Conservation (phyloP, 2,113 vertebrate species). For the Pedetes capensis region DNA sequence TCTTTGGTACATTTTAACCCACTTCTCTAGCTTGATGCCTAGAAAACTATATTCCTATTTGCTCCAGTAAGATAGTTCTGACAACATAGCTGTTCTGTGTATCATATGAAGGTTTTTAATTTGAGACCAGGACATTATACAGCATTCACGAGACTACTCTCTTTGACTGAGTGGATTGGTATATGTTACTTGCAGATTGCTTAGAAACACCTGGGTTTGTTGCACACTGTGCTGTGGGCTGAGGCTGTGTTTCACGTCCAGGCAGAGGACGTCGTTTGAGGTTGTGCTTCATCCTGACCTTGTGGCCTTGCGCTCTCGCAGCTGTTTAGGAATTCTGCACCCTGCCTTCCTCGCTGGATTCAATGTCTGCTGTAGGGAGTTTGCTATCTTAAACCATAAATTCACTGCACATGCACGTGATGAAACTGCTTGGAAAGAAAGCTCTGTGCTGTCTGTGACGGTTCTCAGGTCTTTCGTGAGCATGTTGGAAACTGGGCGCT, state of each 20-base stretch:
- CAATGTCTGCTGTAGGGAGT: background rate
- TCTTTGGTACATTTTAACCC: background rate
- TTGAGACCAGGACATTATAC: background rate
- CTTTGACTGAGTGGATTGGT: background rate
- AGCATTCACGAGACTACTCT: background rate
- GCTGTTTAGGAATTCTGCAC: background rate
- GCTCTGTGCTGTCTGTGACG: background rate
- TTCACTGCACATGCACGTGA: background rate
- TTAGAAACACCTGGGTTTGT: background rate
- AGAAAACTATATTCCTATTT: background rate
- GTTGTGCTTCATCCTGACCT: background rate
- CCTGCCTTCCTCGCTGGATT: background rate
- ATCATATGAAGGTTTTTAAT: background rate
- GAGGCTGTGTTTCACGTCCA: background rate
- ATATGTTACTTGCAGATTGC: background rate
- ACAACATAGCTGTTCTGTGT: background rate
- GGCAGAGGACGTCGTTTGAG: background rate
- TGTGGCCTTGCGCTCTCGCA: background rate
- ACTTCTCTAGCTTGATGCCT: background rate
- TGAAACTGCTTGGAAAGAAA: background rate
- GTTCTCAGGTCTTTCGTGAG: background rate
- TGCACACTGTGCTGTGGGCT: background rate
- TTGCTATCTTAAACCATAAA: slow-evolving; percentile 30
- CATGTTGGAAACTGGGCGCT: background rate
- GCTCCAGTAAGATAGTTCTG: background rate